phyloP scores from a whole-genome alignment of 2,888 invertebrate species.

The Hermaeophaga mercurialis region DNA sequence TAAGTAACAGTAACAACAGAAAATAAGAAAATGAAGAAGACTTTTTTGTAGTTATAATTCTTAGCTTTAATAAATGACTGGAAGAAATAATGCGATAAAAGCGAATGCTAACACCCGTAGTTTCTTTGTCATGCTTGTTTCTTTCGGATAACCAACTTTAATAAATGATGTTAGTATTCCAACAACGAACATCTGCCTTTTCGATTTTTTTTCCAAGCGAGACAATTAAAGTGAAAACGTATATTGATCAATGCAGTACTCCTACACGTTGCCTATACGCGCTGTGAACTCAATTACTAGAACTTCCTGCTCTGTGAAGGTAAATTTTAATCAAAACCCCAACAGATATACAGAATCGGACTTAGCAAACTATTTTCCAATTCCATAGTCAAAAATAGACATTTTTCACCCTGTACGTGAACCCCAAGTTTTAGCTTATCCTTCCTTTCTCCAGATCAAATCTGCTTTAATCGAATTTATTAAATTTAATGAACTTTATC shows the following conservation, averaged over 20 bases:
- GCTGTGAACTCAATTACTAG: constrained; percentile 42
- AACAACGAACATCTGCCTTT: constrained; percentile 40
- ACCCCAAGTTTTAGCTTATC: no score
- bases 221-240: constrained; percentile 48
- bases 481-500: constrained; percentile 27
- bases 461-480: constrained; percentile 23
- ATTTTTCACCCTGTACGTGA: constrained; percentile 5
- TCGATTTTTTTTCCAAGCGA: constrained; percentile 31
- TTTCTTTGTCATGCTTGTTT: no score
- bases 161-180: constrained; percentile 31
- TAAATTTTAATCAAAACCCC: constrained; percentile 37
- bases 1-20: no score
- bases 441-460: not conserved
- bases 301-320: constrained; percentile 42
- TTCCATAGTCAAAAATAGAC: not conserved
- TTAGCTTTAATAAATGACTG: no score
- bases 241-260: constrained; percentile 39
- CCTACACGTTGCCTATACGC: constrained; percentile 35
- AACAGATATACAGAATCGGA: constrained; percentile 29
- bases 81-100: no score
- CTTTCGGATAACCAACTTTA: constrained; percentile 5
- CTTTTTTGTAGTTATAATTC: no score
- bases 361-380: no score
- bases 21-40: no score
- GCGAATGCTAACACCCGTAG: no score